These are phyloP conservation scores for Myocastor coypus DNA, from an alignment of 2,113 vertebrate genomes.

Conservation along the genomic window DNA sequence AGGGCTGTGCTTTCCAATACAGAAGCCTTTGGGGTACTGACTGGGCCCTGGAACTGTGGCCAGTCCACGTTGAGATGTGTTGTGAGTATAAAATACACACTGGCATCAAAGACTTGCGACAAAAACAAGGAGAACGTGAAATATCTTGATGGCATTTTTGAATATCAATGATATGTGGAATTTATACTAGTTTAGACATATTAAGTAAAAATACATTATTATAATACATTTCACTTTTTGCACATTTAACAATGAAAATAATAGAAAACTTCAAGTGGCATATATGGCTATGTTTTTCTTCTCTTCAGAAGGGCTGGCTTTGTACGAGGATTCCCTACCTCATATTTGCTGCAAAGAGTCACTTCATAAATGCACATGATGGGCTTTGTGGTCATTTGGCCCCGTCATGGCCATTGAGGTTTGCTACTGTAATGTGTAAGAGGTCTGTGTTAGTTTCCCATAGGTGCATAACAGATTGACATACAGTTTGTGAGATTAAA, in stretches of 20 bases:
- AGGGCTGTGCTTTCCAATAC: too few relatives aligned
- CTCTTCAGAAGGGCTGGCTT: not conserved
- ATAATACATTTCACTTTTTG: not conserved
- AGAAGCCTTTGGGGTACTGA: not conserved
- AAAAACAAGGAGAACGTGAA: not conserved
- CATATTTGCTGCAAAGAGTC: not conserved
- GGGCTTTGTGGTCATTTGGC: not conserved
- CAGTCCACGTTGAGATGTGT: not conserved
- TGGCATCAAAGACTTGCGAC: not conserved
- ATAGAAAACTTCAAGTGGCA: not conserved
- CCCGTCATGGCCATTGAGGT: not conserved
- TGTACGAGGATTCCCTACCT: not conserved
- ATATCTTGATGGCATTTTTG: not conserved
- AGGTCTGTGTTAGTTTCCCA: not conserved
- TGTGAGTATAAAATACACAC: not conserved
- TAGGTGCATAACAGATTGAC: not conserved
- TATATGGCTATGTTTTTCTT: not conserved
- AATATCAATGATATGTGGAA: not conserved
- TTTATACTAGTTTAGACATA: not conserved
- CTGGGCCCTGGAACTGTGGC: not conserved
- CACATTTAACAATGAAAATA: not conserved
- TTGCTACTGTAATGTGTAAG: too few relatives aligned
- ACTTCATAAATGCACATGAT: not conserved
- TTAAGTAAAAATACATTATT: not conserved
- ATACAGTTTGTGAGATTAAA: not conserved